A percentile compares a stretch with the other conserved stretches of the same genome.
Conservation (phyloP, 2,797 vertebrate genomes). For the Acridotheres tristis region DNA sequence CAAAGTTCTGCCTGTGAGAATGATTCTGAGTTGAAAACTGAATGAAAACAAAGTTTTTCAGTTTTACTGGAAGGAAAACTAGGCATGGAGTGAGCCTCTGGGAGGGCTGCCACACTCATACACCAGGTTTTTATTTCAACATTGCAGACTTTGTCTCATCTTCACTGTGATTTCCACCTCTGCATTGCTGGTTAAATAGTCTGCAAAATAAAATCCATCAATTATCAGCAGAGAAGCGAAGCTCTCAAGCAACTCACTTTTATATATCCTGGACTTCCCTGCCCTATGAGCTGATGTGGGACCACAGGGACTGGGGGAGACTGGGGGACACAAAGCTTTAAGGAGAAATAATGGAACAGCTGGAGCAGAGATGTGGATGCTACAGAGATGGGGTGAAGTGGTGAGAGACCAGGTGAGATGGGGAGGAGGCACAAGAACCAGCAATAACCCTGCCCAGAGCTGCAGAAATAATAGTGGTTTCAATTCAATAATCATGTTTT, state of each 20-base stretch:
- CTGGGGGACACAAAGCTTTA: neutral
- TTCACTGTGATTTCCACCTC: neutral
- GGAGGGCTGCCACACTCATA: neutral
- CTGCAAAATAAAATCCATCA: neutral
- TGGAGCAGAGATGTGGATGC: neutral
- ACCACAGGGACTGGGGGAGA: neutral
- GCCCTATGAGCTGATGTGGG: neutral
- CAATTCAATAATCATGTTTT: neutral
- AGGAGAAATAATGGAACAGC: neutral
- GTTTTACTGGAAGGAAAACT: neutral
- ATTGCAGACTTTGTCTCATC: accelerated
- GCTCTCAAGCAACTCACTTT: neutral
- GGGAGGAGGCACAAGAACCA: neutral
- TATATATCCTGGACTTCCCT: neutral
- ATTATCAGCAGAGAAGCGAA: neutral
- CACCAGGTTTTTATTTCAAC: neutral
- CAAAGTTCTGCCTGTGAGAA: neutral
- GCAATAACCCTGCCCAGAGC: neutral
- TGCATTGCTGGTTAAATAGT: neutral
- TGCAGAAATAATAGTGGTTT: neutral
- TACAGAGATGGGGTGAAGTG: neutral
- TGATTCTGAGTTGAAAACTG: neutral
- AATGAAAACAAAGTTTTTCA: neutral
- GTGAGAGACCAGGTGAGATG: neutral
- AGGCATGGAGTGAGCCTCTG: neutral